Evolutionary conservation across 2,113 vertebrate species (phyloP), one percentile per base, ranked within the genome.

Genomic region (Puffinus mauretanicus): DNA sequence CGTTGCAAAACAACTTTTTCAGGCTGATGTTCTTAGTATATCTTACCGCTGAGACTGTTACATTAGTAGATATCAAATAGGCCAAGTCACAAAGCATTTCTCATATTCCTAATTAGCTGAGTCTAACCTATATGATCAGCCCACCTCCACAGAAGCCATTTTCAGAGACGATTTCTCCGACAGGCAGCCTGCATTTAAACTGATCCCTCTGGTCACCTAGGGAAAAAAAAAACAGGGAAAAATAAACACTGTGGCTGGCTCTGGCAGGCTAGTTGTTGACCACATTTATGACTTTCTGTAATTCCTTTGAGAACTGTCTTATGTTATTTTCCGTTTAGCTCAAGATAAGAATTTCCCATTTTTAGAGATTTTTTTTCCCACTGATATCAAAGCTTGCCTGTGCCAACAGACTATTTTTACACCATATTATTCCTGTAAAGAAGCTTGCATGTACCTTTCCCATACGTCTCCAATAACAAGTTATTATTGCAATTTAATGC

Each of bases 271-370:
- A 64, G 42, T 25, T 90, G 27, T 15, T 14, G 64, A 57, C 40
- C 30, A 44, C 16, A 24, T 16, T 87, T 84, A 75, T 34, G 78
- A 75, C 13, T 81, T 94, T 70, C 70, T 88, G 36, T 58, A 91
- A 91, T 85, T 82, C 86, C 81, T 79, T 66, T 88, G 81, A 85
- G 75, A 91, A 73, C 8, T 78, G 16, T 62, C 69, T 73, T 94
- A 72, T 84, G 88, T 92, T 88, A 90, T 91, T 91, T 93, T 85
- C 36, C 4, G 11, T 87, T 95, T 87, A 72, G 52, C 61, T 93
- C 40, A 81, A 85, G 73, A 76, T 69, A 20, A 91, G 36, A 89
- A 86, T 84, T 88, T 85, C 44, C 27, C 10, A 52, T 60, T 94
- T 96, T 86, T 80, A 91, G 70, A 87, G 21, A 4, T 11, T 47